These are phyloP conservation scores for Chironomus tepperi DNA, from an alignment of 1,140 invertebrate genomes.

Conservation along the genomic window DNA sequence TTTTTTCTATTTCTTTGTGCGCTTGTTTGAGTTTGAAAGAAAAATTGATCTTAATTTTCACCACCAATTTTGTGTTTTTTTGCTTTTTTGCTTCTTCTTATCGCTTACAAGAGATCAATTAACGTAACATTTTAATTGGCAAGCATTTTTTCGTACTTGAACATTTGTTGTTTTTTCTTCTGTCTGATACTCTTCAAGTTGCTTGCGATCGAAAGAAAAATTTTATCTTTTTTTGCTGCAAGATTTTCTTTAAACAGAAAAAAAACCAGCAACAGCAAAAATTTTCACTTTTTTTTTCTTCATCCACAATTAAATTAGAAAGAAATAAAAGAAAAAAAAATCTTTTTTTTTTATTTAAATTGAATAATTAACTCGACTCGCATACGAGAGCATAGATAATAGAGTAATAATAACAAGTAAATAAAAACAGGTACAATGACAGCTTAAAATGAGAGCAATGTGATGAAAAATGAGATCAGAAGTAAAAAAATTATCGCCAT, in stretches of 20 bases:
- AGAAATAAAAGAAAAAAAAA: conserved; percentile 2
- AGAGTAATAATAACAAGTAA: no score
- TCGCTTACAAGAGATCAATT: conserved; percentile 7
- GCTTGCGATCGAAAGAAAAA: no score
- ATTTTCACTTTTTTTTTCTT: background rate
- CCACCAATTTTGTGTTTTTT: background rate
- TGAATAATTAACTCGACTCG: background rate
- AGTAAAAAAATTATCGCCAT: no score
- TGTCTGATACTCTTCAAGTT: no score
- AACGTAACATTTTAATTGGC: conserved; percentile 13
- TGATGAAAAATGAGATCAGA: no score
- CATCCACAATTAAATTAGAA: background rate
- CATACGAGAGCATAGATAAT: no score
- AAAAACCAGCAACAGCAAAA: background rate
- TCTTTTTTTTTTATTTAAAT: conserved; percentile 2
- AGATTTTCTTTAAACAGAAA: no score
- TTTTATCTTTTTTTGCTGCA: background rate
- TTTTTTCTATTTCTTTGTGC: no score
- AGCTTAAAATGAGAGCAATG: no score
- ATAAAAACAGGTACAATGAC: no score
- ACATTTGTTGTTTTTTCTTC: no score
- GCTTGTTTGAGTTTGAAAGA: no score
- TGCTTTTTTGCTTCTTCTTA: background rate
- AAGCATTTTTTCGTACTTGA: background rate
- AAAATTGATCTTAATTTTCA: background rate